These are phyloP conservation scores for Caretta caretta DNA, from an alignment of 2,113 vertebrate species.

Conservation along the genomic window DNA sequence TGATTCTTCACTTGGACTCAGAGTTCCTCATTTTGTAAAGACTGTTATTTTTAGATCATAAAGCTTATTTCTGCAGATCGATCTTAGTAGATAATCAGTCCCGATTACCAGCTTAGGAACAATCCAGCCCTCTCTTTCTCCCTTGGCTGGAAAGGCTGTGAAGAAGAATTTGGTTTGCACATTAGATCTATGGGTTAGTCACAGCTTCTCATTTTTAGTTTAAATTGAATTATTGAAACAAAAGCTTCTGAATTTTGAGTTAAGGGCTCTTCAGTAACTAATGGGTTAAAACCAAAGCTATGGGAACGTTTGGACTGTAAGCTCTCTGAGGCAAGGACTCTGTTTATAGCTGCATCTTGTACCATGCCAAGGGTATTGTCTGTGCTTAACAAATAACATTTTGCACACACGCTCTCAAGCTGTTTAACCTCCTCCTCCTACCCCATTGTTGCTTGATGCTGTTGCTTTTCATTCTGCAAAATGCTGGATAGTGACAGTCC, in stretches of 20 bases:
- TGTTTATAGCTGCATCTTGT: not conserved
- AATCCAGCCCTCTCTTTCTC: not conserved
- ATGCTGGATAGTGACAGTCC: not conserved
- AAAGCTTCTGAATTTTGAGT: slow-evolving; percentile 11
- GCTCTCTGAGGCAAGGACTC: not conserved
- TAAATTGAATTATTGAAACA: slow-evolving; percentile 39
- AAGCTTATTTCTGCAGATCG: slow-evolving; percentile 32
- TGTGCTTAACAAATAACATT: not conserved
- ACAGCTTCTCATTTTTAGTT: slow-evolving; percentile 31
- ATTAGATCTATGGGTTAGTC: slow-evolving; percentile 5
- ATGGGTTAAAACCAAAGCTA: not conserved
- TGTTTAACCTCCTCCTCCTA: not conserved
- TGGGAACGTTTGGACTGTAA: not conserved
- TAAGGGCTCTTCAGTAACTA: not conserved
- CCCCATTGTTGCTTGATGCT: not conserved
- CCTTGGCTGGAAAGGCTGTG: not conserved
- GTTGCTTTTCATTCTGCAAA: not conserved
- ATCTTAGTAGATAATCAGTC: not conserved
- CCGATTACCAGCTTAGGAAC: slow-evolving; percentile 32
- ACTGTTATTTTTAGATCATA: slow-evolving; percentile 17
- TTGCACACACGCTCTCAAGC: not conserved
- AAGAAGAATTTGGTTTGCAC: not conserved
- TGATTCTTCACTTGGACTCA: slow-evolving; percentile 32
- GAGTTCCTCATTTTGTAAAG: slow-evolving; percentile 53
- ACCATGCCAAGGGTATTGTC: no score